Conservation (phyloP, 2,797 vertebrate species). For the Liparis tanakae region DNA sequence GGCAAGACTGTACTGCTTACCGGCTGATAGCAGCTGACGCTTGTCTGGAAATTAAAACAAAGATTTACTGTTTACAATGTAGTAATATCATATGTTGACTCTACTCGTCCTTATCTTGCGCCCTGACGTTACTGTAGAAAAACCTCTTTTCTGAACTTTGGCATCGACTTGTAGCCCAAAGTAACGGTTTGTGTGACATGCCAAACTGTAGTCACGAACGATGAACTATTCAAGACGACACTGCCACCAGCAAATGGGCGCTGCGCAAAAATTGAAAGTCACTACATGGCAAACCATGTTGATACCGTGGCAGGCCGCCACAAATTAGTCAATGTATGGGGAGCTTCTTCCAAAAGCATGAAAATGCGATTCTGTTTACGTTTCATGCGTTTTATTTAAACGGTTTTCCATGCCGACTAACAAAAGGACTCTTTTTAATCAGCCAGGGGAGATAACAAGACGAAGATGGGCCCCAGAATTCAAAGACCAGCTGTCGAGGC, state of each 20-base stretch:
- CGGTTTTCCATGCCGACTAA: constrained; percentile 1
- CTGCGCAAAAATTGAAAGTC: neutral
- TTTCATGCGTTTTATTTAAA: constrained; percentile 14
- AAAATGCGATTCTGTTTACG: neutral
- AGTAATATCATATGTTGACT: neutral
- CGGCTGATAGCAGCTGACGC: too few species aligned
- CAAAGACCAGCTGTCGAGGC: constrained; percentile 30
- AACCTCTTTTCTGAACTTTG: neutral
- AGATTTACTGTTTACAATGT: neutral
- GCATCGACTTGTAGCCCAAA: neutral
- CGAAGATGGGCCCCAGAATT: neutral
- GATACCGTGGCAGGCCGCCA: neutral
- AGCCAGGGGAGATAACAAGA: constrained; percentile 2
- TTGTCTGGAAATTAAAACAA: neutral
- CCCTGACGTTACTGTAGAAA: neutral
- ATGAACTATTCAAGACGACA: too few species aligned
- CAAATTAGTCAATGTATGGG: neutral
- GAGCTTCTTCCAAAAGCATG: neutral
- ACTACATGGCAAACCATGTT: neutral
- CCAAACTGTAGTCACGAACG: too few species aligned
- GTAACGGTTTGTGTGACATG: neutral
- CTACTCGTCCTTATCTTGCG: neutral
- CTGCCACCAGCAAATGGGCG: neutral
- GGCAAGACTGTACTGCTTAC: too few species aligned
- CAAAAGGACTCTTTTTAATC: constrained; percentile 8